Evolutionary conservation across 2,888 invertebrate genomes (phyloP).

Genomic region (Meganola albula): DNA sequence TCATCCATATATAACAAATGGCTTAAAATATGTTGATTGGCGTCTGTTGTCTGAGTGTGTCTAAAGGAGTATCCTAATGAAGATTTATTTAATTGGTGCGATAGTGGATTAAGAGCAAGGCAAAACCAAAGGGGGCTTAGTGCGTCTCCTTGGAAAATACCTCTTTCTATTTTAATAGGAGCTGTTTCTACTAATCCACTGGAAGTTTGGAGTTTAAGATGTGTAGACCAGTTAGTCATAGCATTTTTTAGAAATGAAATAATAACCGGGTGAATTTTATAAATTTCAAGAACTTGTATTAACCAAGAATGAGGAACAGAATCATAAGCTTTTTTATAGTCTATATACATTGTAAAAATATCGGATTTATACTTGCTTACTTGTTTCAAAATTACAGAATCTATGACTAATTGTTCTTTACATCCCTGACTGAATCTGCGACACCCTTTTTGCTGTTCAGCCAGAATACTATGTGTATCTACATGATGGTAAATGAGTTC

Average conservation of each 20-base stretch:
- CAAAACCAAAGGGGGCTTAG: conserved; percentile 13
- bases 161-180: conserved; percentile 13
- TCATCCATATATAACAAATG: conserved; percentile 6
- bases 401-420: conserved; percentile 22
- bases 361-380: conserved; percentile 1
- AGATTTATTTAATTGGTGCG: conserved; percentile 1
- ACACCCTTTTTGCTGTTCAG: conserved; percentile 25
- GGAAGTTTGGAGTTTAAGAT: too few species aligned
- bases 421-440: conserved; percentile 16
- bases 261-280: neutral
- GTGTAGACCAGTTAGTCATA: conserved; percentile 14
- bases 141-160: conserved; percentile 22
- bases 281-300: conserved; percentile 2
- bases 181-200: too few species aligned
- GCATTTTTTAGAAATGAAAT: neutral
- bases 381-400: conserved; percentile 5
- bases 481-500: conserved; percentile 18
- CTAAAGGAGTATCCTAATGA: too few species aligned
- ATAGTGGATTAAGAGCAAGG: conserved; percentile 4
- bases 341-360: conserved; percentile 8
- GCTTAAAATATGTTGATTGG: neutral
- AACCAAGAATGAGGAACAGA: conserved; percentile 14
- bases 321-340: conserved; percentile 8
- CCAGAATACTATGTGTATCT: conserved; percentile 14
- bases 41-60: too few species aligned